Conservation (phyloP, 2,888 invertebrate genomes). For the Aproaerema taeniolella region DNA sequence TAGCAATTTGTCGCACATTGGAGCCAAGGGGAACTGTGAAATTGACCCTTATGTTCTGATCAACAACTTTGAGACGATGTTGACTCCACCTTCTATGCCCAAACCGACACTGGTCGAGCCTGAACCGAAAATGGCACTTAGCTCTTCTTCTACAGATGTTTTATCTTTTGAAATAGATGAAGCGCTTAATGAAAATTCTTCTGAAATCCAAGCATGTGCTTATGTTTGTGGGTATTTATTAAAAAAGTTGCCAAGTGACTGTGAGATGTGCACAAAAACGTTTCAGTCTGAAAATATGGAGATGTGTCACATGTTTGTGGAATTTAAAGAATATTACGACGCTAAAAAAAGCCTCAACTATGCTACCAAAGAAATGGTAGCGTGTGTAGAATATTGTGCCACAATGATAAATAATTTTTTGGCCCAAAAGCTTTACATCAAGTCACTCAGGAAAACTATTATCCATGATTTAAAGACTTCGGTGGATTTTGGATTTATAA, state of each 20-base stretch:
- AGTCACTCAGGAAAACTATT: neutral
- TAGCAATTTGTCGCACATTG: slow-evolving; percentile 10
- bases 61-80: slow-evolving; percentile 10
- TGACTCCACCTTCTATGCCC: too few species aligned
- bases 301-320: neutral
- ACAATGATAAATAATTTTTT: neutral
- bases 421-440: neutral
- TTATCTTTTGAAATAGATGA: too few species aligned
- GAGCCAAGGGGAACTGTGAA: slow-evolving; percentile 17
- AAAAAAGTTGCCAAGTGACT: neutral
- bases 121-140: neutral
- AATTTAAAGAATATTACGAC: neutral
- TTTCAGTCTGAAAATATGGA: neutral
- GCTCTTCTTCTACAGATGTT: too few species aligned
- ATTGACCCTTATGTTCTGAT: slow-evolving; percentile 15
- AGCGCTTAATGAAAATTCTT: neutral
- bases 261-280: neutral
- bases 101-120: neutral
- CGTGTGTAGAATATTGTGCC: neutral
- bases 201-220: slow-evolving; percentile 7
- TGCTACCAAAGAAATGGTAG: neutral
- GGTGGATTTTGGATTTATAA: neutral
- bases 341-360: neutral
- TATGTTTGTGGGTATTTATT: slow-evolving; percentile 6
- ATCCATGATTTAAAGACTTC: neutral